Evolutionary conservation across 1,140 invertebrate species (phyloP).

Genomic region (Ridgeia piscesae): DNA sequence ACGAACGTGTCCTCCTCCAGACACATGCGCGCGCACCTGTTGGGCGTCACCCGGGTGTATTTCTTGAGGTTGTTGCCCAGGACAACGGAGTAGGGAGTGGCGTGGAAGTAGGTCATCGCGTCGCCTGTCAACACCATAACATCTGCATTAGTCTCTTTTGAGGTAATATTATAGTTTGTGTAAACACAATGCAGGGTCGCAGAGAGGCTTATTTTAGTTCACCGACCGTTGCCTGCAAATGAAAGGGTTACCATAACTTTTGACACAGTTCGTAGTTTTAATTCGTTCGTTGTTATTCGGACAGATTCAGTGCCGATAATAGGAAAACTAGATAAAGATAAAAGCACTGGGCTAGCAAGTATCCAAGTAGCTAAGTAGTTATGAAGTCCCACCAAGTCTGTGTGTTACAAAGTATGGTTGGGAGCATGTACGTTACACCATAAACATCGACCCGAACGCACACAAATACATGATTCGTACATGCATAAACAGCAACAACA

Average conservation of each 20-base stretch:
- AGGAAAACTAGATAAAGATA: not conserved
- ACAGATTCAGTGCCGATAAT: not conserved
- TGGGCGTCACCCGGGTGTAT: conserved; percentile 41
- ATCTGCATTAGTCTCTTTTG: not conserved
- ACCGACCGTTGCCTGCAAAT: not conserved
- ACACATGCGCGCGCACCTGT: conserved; percentile 49
- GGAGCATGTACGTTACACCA: not conserved
- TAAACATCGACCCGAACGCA: not conserved
- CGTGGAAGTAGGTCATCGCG: conserved; percentile 45
- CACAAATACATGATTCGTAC: not conserved
- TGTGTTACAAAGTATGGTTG: not conserved
- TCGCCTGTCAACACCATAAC: conserved; percentile 33
- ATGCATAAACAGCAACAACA: not conserved
- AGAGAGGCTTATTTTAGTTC: not conserved
- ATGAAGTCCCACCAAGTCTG: not conserved
- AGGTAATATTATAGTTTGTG: not conserved
- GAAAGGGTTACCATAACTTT: not conserved
- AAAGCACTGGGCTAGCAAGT: not conserved
- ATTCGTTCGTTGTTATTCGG: not conserved
- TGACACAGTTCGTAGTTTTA: not conserved
- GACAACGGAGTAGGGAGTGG: conserved; percentile 48
- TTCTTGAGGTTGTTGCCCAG: conserved; percentile 48
- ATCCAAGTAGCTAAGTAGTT: not conserved
- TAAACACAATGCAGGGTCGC: not conserved
- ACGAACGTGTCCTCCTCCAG: conserved; percentile 48